Conservation (phyloP, 2,797 vertebrate species). For the Poecilia gillii region DNA sequence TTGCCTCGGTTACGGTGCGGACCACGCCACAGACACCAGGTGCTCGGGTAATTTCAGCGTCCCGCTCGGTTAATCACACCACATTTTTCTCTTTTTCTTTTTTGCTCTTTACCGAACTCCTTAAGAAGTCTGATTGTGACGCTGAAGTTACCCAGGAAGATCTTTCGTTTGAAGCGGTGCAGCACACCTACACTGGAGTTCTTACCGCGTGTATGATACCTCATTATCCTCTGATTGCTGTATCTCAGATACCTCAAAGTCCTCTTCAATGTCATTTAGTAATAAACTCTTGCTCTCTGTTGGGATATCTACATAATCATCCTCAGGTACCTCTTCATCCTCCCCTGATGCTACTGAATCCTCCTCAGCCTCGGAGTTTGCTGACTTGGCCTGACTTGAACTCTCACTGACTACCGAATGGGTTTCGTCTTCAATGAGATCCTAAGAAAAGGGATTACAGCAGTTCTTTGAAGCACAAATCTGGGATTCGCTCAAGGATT, state of each 20-base stretch:
- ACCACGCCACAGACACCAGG: slow-evolving; percentile 57
- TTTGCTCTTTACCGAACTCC: background rate
- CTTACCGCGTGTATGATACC: slow-evolving; percentile 72
- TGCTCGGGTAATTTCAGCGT: slow-evolving; percentile 71
- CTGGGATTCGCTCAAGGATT: slow-evolving; percentile 16
- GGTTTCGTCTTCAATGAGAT: slow-evolving; percentile 56
- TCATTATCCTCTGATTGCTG: slow-evolving; percentile 68
- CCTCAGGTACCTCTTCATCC: slow-evolving; percentile 66
- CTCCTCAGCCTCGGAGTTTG: slow-evolving; percentile 49
- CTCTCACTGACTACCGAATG: slow-evolving; percentile 66
- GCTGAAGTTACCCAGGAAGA: slow-evolving; percentile 67
- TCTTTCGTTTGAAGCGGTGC: slow-evolving; percentile 43
- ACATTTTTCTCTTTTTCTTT: background rate
- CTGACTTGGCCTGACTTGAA: slow-evolving; percentile 58
- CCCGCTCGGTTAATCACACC: slow-evolving; percentile 22
- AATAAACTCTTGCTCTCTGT: slow-evolving; percentile 49
- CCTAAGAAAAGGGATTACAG: slow-evolving; percentile 72
- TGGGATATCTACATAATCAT: slow-evolving; percentile 57
- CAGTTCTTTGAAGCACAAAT: slow-evolving; percentile 50
- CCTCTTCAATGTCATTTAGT: slow-evolving; percentile 60
- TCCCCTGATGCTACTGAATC: slow-evolving; percentile 62
- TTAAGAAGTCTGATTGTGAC: slow-evolving; percentile 14
- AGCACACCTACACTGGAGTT: slow-evolving; percentile 58
- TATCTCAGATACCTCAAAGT: slow-evolving; percentile 70
- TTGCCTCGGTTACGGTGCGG: slow-evolving; percentile 31